A percentile compares a stretch with the other conserved stretches of the same genome.
Evolutionary conservation across 2,888 invertebrate species (phyloP).

Genomic region (Mechanitis mazaeus): DNA sequence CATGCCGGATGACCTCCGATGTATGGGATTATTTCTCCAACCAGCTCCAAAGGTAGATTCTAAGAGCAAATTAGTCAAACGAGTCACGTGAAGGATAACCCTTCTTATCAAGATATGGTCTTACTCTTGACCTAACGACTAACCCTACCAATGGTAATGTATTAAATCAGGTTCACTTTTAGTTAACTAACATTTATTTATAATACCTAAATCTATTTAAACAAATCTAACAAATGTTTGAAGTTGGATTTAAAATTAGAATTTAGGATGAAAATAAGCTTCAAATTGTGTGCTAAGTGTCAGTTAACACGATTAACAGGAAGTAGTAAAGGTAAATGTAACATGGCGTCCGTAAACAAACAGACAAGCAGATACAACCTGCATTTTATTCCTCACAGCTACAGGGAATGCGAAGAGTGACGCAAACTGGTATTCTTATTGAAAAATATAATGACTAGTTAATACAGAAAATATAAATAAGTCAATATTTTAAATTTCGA

Average conservation of each 20-base stretch:
- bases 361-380: constrained; percentile 31
- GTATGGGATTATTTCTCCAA: too few species aligned
- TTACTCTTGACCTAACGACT: too few species aligned
- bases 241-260: too few species aligned
- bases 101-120: too few species aligned
- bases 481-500: too few species aligned
- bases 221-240: background rate
- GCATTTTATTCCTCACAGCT: constrained; percentile 36
- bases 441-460: too few species aligned
- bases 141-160: too few species aligned
- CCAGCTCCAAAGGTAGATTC: too few species aligned
- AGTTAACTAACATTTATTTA: background rate
- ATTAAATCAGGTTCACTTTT: background rate
- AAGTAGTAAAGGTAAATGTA: constrained; percentile 19
- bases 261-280: too few species aligned
- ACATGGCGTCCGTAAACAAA: constrained; percentile 35
- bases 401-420: constrained; percentile 21
- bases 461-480: too few species aligned
- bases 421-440: constrained; percentile 27
- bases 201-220: background rate
- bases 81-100: too few species aligned
- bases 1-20: constrained; percentile 15
- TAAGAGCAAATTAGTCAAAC: too few species aligned
- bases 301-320: constrained; percentile 19
- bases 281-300: background rate